Evolutionary conservation across 2,797 vertebrate species (phyloP).

Genomic region (Perodicticus potto): DNA sequence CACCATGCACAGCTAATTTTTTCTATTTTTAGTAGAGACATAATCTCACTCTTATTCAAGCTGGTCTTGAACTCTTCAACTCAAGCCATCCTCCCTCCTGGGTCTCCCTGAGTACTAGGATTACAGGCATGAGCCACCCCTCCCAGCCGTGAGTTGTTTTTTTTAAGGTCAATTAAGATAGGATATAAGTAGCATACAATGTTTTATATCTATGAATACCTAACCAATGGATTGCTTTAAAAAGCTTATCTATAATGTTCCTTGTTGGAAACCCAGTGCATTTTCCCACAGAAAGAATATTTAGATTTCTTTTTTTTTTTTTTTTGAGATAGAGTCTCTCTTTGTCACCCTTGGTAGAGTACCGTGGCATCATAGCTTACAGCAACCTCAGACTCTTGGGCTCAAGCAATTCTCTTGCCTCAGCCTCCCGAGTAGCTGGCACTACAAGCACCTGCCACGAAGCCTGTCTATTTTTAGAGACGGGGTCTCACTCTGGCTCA

Average conservation of each 20-base stretch:
- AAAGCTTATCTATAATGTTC: constrained; percentile 2
- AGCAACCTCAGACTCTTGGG: no score
- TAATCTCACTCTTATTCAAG: neutral
- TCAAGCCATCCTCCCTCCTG: neutral
- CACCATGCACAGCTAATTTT: neutral
- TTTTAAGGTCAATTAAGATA: neutral
- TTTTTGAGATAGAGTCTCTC: no score
- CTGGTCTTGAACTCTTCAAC: neutral
- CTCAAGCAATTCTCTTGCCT: no score
- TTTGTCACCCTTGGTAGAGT: no score
- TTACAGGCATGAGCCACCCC: neutral
- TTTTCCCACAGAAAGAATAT: constrained; percentile 4
- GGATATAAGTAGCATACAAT: neutral
- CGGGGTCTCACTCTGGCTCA: no score
- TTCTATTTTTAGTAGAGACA: neutral
- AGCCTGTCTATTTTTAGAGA: no score
- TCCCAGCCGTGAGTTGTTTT: neutral
- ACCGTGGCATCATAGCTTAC: no score
- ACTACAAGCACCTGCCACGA: no score
- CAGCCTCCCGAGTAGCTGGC: no score
- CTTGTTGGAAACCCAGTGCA: neutral
- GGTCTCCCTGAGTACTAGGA: neutral
- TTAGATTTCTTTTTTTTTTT: neutral
- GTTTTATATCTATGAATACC: neutral
- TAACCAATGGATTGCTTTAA: neutral